A percentile compares a stretch with the other conserved stretches of the same genome.
Conservation (phyloP, 2,113 vertebrate species). For the Hiodon alosoides region DNA sequence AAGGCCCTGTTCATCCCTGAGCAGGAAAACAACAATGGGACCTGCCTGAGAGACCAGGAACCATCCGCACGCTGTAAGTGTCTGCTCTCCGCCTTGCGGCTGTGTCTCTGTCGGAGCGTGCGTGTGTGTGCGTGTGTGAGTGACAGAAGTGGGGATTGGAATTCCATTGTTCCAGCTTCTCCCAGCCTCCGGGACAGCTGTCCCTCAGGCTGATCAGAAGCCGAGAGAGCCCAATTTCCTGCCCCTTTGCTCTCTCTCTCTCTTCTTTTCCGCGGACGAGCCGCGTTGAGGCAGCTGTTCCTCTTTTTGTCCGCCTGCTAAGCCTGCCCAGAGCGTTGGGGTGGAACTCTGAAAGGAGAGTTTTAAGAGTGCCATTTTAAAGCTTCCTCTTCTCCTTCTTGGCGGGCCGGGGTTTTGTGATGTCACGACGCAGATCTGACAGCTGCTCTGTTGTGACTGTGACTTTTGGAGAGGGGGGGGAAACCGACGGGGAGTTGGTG, state of each 20-base stretch:
- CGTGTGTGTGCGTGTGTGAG: background rate
- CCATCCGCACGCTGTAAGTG: conserved; percentile 24
- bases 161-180: conserved; percentile 30
- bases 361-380: conserved; percentile 18
- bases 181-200: conserved; percentile 1
- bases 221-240: background rate
- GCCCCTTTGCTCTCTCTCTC: background rate
- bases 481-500: conserved; percentile 9
- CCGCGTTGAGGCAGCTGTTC: background rate
- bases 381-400: background rate
- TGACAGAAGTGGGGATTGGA: conserved; percentile 23
- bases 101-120: conserved; percentile 5
- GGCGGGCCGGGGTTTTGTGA: background rate
- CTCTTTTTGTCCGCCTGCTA: background rate
- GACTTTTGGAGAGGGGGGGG: background rate
- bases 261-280: background rate
- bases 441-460: conserved; percentile 1
- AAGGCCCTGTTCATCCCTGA: conserved; percentile 19
- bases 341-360: conserved; percentile 5
- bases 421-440: background rate
- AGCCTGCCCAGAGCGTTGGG: background rate
- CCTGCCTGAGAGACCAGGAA: conserved; percentile 26
- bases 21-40: conserved; percentile 35
- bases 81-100: conserved; percentile 44
- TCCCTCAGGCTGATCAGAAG: background rate